phyloP scores from a whole-genome alignment of 2,797 vertebrate species.

The Nothura maculosa region DNA sequence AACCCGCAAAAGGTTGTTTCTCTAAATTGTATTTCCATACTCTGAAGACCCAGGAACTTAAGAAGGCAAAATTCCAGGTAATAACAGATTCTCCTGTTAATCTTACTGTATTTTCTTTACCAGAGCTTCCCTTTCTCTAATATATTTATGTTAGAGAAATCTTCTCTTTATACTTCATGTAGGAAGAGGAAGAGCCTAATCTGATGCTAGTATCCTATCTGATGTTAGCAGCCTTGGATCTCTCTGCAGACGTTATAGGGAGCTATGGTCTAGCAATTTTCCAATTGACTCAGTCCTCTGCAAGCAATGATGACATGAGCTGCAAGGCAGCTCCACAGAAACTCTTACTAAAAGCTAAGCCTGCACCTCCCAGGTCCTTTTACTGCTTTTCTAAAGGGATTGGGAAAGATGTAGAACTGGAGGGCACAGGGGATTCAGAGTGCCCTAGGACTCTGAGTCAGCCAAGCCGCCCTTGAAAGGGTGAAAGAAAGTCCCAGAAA shows the following conservation, averaged over 20 bases:
- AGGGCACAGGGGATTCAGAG: not conserved
- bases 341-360: not conserved
- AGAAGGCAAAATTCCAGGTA: not conserved
- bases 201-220: not conserved
- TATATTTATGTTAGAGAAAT: not conserved
- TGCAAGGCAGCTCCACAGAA: not conserved
- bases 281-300: not conserved
- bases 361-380: not conserved
- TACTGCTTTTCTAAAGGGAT: not conserved
- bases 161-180: not conserved
- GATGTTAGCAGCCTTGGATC: not conserved
- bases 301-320: fast-evolving
- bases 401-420: not conserved
- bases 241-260: not conserved
- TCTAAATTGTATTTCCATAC: not conserved
- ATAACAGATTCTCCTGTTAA: not conserved
- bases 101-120: not conserved
- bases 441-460: not conserved
- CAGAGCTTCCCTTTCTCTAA: not conserved
- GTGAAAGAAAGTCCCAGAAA: too few relatives aligned
- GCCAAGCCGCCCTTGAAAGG: not conserved
- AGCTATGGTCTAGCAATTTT: not conserved
- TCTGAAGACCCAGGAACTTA: not conserved
- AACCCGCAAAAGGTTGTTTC: not conserved
- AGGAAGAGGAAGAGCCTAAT: not conserved